Evolutionary conservation across 2,888 invertebrate genomes (phyloP).

Genomic region (Eumerus sabulonum): DNA sequence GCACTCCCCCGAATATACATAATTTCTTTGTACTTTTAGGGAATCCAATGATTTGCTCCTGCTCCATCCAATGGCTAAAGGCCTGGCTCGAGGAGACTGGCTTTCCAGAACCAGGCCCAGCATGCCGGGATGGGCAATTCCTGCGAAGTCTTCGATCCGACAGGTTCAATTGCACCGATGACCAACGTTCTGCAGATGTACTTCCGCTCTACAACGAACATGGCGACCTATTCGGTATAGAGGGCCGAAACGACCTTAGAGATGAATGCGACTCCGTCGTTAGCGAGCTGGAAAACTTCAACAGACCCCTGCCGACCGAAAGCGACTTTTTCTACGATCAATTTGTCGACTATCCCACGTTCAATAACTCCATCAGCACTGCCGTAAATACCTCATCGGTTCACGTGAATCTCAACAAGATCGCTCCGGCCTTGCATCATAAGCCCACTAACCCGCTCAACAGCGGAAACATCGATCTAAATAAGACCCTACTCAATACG

Average conservation of each 20-base stretch:
- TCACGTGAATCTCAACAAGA: constrained; percentile 76
- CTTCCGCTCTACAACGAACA: constrained; percentile 84
- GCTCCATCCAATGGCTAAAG: constrained; percentile 90
- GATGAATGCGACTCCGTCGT: constrained; percentile 78
- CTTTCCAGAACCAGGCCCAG: constrained; percentile 84
- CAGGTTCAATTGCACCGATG: constrained; percentile 83
- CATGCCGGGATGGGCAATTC: constrained; percentile 88
- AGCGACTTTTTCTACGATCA: constrained; percentile 92
- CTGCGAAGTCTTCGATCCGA: constrained; percentile 87
- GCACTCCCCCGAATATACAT: background rate
- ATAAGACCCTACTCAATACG: constrained; percentile 78
- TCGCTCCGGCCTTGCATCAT: constrained; percentile 78
- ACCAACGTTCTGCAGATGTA: constrained; percentile 76
- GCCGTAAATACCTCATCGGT: constrained; percentile 63
- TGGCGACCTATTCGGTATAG: constrained; percentile 83
- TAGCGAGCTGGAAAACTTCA: constrained; percentile 79
- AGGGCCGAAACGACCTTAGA: constrained; percentile 80
- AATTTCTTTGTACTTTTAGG: constrained; percentile 79
- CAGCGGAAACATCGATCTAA: constrained; percentile 81
- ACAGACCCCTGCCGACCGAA: constrained; percentile 85
- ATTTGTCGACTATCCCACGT: constrained; percentile 88
- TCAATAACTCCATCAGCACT: constrained; percentile 80
- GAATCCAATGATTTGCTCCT: constrained; percentile 90
- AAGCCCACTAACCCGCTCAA: constrained; percentile 76
- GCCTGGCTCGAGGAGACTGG: constrained; percentile 89